Conservation (phyloP, 2,113 vertebrate genomes). For the Sebastes fasciatus region DNA sequence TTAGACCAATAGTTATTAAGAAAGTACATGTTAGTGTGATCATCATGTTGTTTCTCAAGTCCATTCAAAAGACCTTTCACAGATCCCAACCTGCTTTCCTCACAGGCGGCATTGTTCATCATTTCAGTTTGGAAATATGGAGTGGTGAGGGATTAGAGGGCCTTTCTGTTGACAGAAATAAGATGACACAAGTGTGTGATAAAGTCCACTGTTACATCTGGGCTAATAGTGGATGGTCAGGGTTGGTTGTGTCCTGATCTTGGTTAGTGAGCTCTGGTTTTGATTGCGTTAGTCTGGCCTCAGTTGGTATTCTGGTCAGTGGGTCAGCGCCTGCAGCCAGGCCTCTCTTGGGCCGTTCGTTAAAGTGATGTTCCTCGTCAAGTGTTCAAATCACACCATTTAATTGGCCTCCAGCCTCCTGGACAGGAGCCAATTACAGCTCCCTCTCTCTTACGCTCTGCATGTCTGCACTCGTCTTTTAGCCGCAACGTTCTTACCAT, state of each 20-base stretch:
- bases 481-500: not conserved
- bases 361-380: slow-evolving; percentile 69
- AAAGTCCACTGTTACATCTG: not conserved
- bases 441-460: slow-evolving; percentile 16
- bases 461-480: slow-evolving; percentile 21
- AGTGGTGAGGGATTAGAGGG: not conserved
- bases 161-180: slow-evolving; percentile 21
- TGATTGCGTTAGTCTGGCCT: slow-evolving; percentile 50
- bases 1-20: not conserved
- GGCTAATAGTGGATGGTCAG: slow-evolving; percentile 20
- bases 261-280: slow-evolving; percentile 35
- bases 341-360: slow-evolving; percentile 48
- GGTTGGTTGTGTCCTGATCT: slow-evolving; percentile 27
- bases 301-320: slow-evolving; percentile 68
- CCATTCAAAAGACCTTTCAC: not conserved
- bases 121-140: not conserved
- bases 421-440: slow-evolving; percentile 62
- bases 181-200: slow-evolving; percentile 4
- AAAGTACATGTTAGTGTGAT: not conserved
- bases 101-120: not conserved
- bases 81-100: not conserved
- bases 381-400: slow-evolving; percentile 68
- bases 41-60: not conserved
- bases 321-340: slow-evolving; percentile 62
- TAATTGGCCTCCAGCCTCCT: slow-evolving; percentile 67